A percentile compares a stretch with the other conserved stretches of the same genome.
Evolutionary conservation across 2,113 vertebrate species (phyloP).

Genomic region (Geococcyx californianus): DNA sequence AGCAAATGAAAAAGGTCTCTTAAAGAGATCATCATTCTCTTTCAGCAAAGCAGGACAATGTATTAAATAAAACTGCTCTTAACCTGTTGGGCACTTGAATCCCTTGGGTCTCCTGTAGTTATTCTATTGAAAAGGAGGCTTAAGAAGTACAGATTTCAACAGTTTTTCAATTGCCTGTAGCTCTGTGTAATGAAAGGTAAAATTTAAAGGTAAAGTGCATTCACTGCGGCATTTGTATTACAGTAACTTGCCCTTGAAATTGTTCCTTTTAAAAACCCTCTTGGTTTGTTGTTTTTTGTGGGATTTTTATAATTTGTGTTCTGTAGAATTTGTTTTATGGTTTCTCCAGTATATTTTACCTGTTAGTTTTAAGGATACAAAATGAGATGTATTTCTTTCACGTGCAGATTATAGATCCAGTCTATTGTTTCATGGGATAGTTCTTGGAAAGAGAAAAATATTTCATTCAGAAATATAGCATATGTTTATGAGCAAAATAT

Average conservation of each 20-base stretch:
- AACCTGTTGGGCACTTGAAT: constrained; percentile 59
- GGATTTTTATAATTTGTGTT: background rate
- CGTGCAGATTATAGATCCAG: background rate
- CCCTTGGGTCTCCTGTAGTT: constrained; percentile 43
- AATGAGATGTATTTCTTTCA: background rate
- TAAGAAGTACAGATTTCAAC: constrained; percentile 59
- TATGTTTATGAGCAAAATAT: background rate
- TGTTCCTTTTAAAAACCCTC: background rate
- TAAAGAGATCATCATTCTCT: constrained; percentile 39
- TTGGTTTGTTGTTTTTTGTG: background rate
- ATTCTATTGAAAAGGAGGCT: constrained; percentile 43
- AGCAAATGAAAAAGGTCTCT: constrained; percentile 50
- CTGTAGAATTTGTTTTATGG: background rate
- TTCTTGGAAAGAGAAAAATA: background rate
- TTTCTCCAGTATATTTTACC: background rate
- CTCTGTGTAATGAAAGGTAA: constrained; percentile 6
- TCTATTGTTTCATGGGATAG: background rate
- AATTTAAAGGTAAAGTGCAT: constrained; percentile 32
- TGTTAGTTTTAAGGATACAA: background rate
- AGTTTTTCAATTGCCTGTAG: constrained; percentile 30
- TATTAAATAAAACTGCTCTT: constrained; percentile 59
- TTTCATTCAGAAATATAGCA: background rate
- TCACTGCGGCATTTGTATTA: background rate
- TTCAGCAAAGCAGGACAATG: constrained; percentile 56
- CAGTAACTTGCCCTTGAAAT: background rate